These are phyloP conservation scores for Sinopyrophorus schimmeli DNA, from an alignment of 2,888 invertebrate genomes.

Conservation along the genomic window DNA sequence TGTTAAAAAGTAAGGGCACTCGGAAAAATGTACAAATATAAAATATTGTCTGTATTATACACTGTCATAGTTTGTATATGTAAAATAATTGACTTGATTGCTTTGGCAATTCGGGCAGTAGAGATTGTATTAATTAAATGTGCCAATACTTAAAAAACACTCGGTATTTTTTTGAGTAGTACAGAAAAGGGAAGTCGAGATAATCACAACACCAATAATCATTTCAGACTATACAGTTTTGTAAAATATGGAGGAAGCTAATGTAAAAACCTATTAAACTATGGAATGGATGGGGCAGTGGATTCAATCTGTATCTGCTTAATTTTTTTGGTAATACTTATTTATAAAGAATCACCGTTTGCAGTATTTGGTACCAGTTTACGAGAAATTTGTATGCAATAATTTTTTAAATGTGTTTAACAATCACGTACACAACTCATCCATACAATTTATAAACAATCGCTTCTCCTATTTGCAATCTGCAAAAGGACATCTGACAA, in stretches of 20 bases:
- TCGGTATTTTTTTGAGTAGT: conserved; percentile 11
- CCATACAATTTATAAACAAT: conserved; percentile 28
- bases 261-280: conserved; percentile 33
- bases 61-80: conserved; percentile 30
- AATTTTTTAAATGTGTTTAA: conserved; percentile 29
- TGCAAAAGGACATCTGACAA: conserved; percentile 17
- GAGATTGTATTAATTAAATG: conserved; percentile 15
- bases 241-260: conserved; percentile 31
- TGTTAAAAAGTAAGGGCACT: conserved; percentile 19
- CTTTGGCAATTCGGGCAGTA: conserved; percentile 37
- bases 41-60: conserved; percentile 39
- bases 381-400: conserved; percentile 30
- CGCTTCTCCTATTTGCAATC: conserved; percentile 20
- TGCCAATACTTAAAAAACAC: conserved; percentile 19
- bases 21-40: conserved; percentile 30
- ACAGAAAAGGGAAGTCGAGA: conserved; percentile 33
- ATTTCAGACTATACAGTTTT: conserved; percentile 26
- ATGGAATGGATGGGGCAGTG: conserved; percentile 49
- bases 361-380: conserved; percentile 31
- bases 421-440: conserved; percentile 29
- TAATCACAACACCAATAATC: conserved; percentile 38
- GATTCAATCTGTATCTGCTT: conserved; percentile 23
- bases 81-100: conserved; percentile 38
- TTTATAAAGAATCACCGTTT: conserved; percentile 28
- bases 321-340: conserved; percentile 29